Percentiles rank a stretch among this genome's conserved stretches.
Evolutionary conservation across 2,797 vertebrate genomes (phyloP).

Genomic region (Orientallactaga sibirica): DNA sequence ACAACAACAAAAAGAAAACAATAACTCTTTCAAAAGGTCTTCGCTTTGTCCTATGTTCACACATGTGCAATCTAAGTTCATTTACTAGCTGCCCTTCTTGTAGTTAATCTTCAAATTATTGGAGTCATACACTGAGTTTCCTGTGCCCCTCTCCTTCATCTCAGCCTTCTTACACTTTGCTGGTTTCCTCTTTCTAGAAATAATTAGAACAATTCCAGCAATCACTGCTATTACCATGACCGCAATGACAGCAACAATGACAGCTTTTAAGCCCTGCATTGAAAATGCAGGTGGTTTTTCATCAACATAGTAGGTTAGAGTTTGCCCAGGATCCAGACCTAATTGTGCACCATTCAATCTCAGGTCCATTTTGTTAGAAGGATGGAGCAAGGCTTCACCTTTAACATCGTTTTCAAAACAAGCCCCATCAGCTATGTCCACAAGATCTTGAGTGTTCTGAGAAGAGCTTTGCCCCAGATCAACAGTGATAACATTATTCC

Average conservation of each 20-base stretch:
- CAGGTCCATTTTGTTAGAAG: too few species aligned
- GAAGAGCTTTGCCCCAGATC: conserved; percentile 86
- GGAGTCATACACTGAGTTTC: conserved; percentile 82
- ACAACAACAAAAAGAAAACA: neutral
- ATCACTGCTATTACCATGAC: too few species aligned
- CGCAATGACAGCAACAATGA: too few species aligned
- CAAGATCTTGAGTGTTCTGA: conserved; percentile 63
- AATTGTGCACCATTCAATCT: too few species aligned
- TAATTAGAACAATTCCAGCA: too few species aligned
- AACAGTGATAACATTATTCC: conserved; percentile 86
- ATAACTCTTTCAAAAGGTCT: neutral
- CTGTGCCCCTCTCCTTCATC: conserved; percentile 89
- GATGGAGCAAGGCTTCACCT: too few species aligned
- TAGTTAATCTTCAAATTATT: conserved; percentile 62
- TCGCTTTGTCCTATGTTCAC: neutral
- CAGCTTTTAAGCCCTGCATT: too few species aligned
- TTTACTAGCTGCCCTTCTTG: conserved; percentile 46
- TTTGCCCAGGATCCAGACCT: too few species aligned
- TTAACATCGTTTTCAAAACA: conserved; percentile 98
- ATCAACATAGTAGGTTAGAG: too few species aligned
- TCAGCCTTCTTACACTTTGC: too few species aligned
- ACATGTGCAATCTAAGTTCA: conserved; percentile 14
- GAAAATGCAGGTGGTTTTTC: too few species aligned
- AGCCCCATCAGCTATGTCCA: conserved; percentile 91
- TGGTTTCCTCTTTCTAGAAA: too few species aligned